Conservation (phyloP, 2,888 invertebrate species). For the Hypomecis punctinalis region DNA sequence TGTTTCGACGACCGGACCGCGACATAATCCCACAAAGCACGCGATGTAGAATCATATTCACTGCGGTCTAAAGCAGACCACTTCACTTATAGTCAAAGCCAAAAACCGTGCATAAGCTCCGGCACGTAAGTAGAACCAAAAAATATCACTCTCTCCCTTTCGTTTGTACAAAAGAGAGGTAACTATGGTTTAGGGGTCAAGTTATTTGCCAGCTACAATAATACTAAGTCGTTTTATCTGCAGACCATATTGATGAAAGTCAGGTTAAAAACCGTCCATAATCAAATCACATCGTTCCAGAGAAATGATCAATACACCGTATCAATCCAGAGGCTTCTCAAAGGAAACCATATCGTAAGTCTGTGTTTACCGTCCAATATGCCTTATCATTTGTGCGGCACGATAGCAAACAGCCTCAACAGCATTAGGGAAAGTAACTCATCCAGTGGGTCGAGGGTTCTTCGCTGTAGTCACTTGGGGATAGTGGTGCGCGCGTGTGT, state of each 20-base stretch:
- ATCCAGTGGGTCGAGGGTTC: slow-evolving; percentile 98
- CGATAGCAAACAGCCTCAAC: slow-evolving; percentile 87
- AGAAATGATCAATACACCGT: too few relatives aligned
- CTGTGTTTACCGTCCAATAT: neutral
- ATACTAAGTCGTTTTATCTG: too few relatives aligned
- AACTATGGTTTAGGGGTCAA: too few relatives aligned
- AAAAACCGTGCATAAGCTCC: too few relatives aligned
- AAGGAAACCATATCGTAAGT: neutral
- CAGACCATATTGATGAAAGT: too few relatives aligned
- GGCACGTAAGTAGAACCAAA: too few relatives aligned
- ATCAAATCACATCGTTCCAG: neutral
- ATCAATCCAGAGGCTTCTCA: neutral
- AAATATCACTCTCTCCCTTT: too few relatives aligned
- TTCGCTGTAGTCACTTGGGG: slow-evolving; percentile 99
- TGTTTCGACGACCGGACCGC: too few relatives aligned
- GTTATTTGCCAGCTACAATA: too few relatives aligned
- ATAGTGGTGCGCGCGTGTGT: slow-evolving; percentile 99
- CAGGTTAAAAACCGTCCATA: too few relatives aligned
- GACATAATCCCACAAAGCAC: neutral
- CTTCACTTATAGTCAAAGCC: neutral
- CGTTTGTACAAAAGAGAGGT: too few relatives aligned
- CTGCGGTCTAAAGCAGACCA: neutral
- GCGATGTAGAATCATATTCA: neutral
- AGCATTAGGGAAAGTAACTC: slow-evolving; percentile 93
- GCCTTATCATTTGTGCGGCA: slow-evolving; percentile 73